Evolutionary conservation across 2,113 vertebrate genomes (phyloP).

Genomic region (Dasyurus viverrinus): DNA sequence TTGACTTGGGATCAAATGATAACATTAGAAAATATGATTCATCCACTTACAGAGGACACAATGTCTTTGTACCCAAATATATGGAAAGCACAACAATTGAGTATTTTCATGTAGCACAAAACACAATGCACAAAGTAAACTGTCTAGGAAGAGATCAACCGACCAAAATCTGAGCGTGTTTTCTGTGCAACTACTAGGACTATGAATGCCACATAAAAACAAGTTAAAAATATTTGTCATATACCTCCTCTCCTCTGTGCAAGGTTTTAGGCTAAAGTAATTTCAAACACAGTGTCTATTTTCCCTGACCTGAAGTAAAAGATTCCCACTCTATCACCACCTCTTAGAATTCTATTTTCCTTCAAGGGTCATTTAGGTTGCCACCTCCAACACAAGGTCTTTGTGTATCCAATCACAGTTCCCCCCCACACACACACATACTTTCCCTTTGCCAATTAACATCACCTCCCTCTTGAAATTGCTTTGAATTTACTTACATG

Average conservation of each 20-base stretch:
- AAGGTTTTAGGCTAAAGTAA: background rate
- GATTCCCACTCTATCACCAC: background rate
- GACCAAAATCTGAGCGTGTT: background rate
- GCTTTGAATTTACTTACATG: background rate
- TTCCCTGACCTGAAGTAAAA: background rate
- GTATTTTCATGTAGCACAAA: background rate
- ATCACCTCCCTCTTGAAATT: background rate
- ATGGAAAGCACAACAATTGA: background rate
- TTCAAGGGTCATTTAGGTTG: background rate
- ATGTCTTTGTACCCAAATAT: background rate
- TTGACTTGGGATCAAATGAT: constrained; percentile 4
- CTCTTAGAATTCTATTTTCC: background rate
- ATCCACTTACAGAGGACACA: background rate
- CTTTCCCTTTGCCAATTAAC: background rate
- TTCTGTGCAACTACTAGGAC: background rate
- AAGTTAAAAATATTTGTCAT: background rate
- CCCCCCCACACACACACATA: too few species aligned
- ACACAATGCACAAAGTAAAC: background rate
- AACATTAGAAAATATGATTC: background rate
- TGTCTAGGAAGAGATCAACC: accelerated
- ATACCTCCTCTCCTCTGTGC: background rate
- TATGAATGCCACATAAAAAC: background rate
- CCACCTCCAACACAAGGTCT: background rate
- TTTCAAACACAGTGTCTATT: background rate
- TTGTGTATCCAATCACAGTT: background rate